phyloP scores from a whole-genome alignment of 2,113 vertebrate genomes.

The Chamaetylas fuelleborni region DNA sequence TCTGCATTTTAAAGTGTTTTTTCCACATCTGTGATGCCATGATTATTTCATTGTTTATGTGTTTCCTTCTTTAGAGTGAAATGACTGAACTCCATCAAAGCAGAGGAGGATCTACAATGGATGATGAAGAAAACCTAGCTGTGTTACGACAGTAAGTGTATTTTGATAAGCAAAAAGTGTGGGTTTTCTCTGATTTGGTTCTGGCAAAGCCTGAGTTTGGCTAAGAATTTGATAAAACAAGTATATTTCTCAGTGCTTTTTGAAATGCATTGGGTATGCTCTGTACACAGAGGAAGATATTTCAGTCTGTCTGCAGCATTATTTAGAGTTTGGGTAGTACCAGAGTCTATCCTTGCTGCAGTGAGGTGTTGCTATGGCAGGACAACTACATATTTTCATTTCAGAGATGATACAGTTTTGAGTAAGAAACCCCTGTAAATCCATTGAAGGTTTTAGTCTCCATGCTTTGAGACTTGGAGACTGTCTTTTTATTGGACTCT shows the following conservation, averaged over 20 bases:
- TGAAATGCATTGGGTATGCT: not conserved
- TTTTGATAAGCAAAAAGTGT: not conserved
- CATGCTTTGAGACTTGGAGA: not conserved
- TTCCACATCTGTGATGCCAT: not conserved
- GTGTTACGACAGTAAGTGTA: slow-evolving; percentile 86
- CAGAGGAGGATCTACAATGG: slow-evolving; percentile 82
- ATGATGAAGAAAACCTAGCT: slow-evolving; percentile 94
- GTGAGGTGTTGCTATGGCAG: not conserved
- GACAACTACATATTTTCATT: not conserved
- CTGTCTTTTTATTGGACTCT: not conserved
- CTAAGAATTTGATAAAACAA: not conserved
- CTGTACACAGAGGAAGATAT: not conserved
- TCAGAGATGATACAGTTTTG: not conserved
- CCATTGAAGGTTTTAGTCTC: not conserved
- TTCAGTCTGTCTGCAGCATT: not conserved
- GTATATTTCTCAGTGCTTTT: not conserved
- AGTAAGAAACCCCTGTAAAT: not conserved
- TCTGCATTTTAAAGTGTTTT: not conserved
- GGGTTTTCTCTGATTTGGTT: not conserved
- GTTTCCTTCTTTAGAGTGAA: slow-evolving; percentile 72
- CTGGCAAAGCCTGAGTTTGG: not conserved
- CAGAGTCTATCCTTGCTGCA: not conserved
- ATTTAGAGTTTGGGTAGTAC: not conserved
- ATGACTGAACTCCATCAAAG: slow-evolving; percentile 74
- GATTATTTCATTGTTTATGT: not conserved